phyloP scores from a whole-genome alignment of 2,113 vertebrate genomes.

The Cisticola juncidis region DNA sequence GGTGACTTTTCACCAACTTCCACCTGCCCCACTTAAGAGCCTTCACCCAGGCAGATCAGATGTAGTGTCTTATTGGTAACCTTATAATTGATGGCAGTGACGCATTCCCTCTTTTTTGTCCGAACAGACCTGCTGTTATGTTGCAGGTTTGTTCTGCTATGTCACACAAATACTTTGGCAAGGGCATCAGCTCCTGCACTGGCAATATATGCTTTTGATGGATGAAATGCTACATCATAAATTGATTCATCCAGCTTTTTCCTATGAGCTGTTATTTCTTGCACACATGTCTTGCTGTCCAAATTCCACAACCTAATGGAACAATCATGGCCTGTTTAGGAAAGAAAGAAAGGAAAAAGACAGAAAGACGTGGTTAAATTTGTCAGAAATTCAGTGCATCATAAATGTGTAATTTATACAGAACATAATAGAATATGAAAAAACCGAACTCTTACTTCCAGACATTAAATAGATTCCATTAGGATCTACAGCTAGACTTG shows the following conservation, averaged over 20 bases:
- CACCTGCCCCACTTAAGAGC: conserved; percentile 68
- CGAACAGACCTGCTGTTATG: conserved; percentile 73
- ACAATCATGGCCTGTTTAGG: conserved; percentile 92
- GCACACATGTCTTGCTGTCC: conserved; percentile 98
- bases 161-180: conserved; percentile 97
- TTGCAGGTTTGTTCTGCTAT: conserved; percentile 54
- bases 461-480: conserved; percentile 99
- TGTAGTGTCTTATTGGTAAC: conserved; percentile 84
- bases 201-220: conserved; percentile 98
- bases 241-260: conserved; percentile 99
- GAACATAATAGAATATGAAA: not conserved
- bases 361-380: not conserved
- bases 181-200: conserved; percentile 97
- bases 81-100: conserved; percentile 84
- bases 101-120: conserved; percentile 77
- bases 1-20: conserved; percentile 71
- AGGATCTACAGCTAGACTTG: conserved; percentile 96
- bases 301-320: conserved; percentile 99
- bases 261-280: conserved; percentile 98
- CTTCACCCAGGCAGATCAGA: conserved; percentile 74
- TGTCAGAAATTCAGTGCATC: not conserved
- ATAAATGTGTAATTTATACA: not conserved
- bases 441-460: conserved; percentile 84
- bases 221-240: conserved; percentile 99
- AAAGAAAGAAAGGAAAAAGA: not conserved